Evolutionary conservation across 2,797 vertebrate species (phyloP).

Genomic region (Anguilla marmorata): DNA sequence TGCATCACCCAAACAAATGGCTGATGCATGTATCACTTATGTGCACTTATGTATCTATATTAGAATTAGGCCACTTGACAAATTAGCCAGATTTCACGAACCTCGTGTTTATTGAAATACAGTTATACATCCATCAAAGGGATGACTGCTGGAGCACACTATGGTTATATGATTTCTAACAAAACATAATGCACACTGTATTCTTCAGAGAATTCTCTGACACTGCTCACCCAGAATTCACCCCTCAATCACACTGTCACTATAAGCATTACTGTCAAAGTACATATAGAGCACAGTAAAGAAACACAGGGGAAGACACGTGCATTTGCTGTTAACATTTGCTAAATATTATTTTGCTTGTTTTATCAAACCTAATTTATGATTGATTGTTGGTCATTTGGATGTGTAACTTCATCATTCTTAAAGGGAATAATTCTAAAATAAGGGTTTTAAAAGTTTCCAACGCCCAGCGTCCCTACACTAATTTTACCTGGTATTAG

Average conservation of each 20-base stretch:
- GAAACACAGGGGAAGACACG: background rate
- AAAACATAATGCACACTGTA: background rate
- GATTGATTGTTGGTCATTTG: no score
- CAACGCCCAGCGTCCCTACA: no score
- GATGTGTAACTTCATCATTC: background rate
- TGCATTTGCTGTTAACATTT: background rate
- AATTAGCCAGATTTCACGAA: background rate
- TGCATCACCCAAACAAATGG: background rate
- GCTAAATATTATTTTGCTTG: background rate
- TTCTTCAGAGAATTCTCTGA: background rate
- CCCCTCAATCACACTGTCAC: background rate
- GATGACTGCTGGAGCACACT: background rate
- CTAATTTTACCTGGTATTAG: background rate
- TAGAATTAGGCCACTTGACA: background rate
- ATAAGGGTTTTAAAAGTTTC: no score
- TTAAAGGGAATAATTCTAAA: background rate
- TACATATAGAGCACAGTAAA: background rate
- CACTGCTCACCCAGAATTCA: background rate
- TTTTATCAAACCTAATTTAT: background rate
- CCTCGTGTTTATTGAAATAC: background rate
- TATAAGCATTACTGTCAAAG: background rate
- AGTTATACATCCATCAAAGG: background rate
- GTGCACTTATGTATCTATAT: background rate
- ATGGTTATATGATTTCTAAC: background rate
- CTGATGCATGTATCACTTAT: no score